These are phyloP conservation scores for Gallinago media DNA, from an alignment of 2,113 vertebrate genomes.

Conservation along the genomic window DNA sequence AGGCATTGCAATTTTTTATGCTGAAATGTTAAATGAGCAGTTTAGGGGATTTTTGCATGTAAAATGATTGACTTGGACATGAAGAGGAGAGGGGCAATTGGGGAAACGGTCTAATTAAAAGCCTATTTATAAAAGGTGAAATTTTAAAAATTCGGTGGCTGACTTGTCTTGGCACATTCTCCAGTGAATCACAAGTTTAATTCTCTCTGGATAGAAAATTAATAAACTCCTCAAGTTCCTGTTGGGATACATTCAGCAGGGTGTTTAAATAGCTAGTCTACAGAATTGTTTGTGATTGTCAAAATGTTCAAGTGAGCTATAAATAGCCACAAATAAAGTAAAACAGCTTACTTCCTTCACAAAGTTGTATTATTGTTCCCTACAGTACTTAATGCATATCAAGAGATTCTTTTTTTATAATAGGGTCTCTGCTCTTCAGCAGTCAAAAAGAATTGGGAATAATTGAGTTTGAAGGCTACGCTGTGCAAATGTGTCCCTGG, in stretches of 20 bases:
- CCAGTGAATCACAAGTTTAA: constrained; percentile 57
- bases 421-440: background rate
- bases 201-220: constrained; percentile 67
- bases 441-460: background rate
- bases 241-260: constrained; percentile 58
- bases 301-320: constrained; percentile 60
- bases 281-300: constrained; percentile 54
- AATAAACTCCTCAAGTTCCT: constrained; percentile 65
- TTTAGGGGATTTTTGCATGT: background rate
- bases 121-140: background rate
- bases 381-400: background rate
- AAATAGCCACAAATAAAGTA: constrained; percentile 69
- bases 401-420: background rate
- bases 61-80: background rate
- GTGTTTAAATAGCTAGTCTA: constrained; percentile 62
- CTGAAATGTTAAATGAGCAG: background rate
- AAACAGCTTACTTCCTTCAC: background rate
- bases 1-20: background rate
- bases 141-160: constrained; percentile 29
- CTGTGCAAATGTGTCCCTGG: rapidly evolving
- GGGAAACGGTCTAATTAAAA: constrained; percentile 48
- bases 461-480: background rate
- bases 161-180: constrained; percentile 60
- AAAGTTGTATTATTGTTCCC: background rate
- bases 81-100: background rate